Conservation (phyloP, 2,113 vertebrate genomes). For the Nycticorax nycticorax region DNA sequence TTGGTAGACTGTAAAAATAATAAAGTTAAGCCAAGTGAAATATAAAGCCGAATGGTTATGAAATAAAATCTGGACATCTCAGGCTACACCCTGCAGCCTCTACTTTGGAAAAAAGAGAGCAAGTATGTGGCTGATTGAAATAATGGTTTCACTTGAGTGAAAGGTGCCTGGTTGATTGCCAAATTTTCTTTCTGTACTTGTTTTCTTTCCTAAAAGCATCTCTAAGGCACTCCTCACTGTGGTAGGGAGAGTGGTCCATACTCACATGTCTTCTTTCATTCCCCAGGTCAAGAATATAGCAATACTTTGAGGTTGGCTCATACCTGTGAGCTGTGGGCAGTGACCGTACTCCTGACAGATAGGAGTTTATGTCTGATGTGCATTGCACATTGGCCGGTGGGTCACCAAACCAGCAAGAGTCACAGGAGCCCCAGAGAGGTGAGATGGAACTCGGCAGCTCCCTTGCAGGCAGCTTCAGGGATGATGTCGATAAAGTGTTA, state of each 20-base stretch:
- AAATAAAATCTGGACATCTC: background rate
- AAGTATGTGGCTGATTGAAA: background rate
- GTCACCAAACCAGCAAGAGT: background rate
- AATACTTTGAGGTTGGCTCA: background rate
- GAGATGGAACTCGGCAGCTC: background rate
- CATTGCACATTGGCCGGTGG: fast-evolving
- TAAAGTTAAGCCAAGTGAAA: background rate
- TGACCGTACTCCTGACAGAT: fast-evolving
- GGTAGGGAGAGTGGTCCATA: background rate
- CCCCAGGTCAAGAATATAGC: background rate
- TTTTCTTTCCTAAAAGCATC: background rate
- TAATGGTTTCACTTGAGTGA: background rate
- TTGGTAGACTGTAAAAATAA: background rate
- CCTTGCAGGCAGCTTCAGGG: background rate
- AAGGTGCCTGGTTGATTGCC: background rate
- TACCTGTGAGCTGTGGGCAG: background rate
- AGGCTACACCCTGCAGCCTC: background rate
- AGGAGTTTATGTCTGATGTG: background rate
- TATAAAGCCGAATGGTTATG: background rate
- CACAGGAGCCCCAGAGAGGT: too few species aligned
- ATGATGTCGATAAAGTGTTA: background rate
- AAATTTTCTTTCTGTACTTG: background rate
- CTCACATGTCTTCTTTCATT: background rate
- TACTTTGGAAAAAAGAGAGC: background rate
- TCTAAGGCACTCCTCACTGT: background rate